Evolutionary conservation across 2,113 vertebrate species (phyloP).

Genomic region (Hystrix brachyura): DNA sequence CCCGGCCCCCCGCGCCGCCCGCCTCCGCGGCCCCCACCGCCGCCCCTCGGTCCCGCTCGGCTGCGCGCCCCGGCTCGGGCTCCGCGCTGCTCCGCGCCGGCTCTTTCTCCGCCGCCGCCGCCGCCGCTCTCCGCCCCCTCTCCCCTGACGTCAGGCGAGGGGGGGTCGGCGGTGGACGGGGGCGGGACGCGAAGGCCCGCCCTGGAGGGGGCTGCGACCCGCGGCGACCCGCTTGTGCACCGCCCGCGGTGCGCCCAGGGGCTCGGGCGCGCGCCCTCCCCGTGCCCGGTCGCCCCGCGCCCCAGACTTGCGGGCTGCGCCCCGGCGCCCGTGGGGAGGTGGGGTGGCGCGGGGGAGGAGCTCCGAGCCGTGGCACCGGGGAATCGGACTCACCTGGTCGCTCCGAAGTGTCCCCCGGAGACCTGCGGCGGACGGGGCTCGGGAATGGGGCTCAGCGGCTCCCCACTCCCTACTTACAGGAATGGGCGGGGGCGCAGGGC

Average conservation of each 20-base stretch:
- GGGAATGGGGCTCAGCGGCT: background rate
- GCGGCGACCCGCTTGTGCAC: background rate
- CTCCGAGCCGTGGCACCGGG: background rate
- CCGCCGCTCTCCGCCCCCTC: constrained; percentile 68
- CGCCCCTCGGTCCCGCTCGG: constrained; percentile 52
- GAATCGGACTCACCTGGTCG: constrained; percentile 59
- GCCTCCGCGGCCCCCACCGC: constrained; percentile 23
- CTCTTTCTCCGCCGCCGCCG: constrained; percentile 64
- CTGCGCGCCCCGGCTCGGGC: constrained; percentile 46
- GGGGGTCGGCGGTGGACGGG: constrained; percentile 56
- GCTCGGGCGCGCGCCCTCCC: background rate
- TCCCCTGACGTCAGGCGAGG: constrained; percentile 76
- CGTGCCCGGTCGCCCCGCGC: background rate
- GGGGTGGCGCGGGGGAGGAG: constrained; percentile 7
- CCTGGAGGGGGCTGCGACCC: constrained; percentile 24
- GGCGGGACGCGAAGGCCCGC: constrained; percentile 69
- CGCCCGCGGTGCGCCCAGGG: background rate
- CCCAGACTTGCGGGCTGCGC: background rate
- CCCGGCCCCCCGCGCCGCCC: constrained; percentile 31
- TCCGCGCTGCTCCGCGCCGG: constrained; percentile 70
- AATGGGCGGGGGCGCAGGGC: background rate
- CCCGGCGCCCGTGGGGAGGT: background rate
- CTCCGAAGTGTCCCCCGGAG: constrained; percentile 7
- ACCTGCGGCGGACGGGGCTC: background rate
- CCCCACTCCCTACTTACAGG: background rate